Evolutionary conservation across 2,113 vertebrate species (phyloP), one percentile per base, ranked within the genome.

Genomic region (Gila orcuttii): DNA sequence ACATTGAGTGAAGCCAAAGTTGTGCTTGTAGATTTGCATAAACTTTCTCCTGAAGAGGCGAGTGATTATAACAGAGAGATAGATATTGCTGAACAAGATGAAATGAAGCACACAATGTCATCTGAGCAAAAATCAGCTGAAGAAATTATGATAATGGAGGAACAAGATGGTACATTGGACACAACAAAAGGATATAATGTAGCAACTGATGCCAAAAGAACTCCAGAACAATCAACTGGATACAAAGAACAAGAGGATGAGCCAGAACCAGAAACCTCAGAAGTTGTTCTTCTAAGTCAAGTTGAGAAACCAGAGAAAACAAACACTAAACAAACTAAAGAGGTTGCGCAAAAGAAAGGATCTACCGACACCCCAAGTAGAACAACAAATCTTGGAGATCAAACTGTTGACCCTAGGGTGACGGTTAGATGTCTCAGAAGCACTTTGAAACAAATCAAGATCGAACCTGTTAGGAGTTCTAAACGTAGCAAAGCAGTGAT

Each of bases 391-490:
- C 12, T 60, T 83, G 4, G 25, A 28, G 82, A 83, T 25, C 82
- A 60, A 39, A 28, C 80, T 12, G 15, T 33, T 52, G 57, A 76
- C 45, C 15, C 64, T 59, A 36, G 15, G 17, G 8, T 28, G 21
- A 64, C 42, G 23, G 57, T 59, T 28, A 84, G 64, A 69, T 28
- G 5, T 47, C 47, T 83, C 17, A 83, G 81, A 33, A 69, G 81
- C 64, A 42, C 25, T 23, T 31, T n/a, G 28, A 68, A 83, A 57
- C 19, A 47, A 69, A 15, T 64, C 17, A 8, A 66, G 21, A n/a
- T 45, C 31, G 39, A 9, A 21, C 66, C 68, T 57, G 52, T 52
- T 31, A 69, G 55, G 31, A 55, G 11, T 28, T 25, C 68, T 36
- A 25, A 23, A 74, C 68, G 11, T 23, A 39, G 47, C 31, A 83